phyloP scores from a whole-genome alignment of 2,797 vertebrate genomes.

The Hirundo rustica region DNA sequence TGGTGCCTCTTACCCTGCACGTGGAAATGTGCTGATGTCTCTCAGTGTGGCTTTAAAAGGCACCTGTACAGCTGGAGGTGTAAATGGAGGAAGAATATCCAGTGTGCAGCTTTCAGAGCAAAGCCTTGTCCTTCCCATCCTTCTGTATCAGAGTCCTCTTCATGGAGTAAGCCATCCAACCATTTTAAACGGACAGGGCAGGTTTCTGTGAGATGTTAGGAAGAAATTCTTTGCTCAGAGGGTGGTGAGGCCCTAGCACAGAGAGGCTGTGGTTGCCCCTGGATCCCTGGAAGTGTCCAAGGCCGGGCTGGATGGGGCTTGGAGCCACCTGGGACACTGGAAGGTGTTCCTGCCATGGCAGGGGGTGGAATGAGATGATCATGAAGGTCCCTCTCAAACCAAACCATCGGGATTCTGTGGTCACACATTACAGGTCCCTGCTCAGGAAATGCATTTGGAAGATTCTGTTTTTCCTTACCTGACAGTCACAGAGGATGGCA shows the following conservation, averaged over 20 bases:
- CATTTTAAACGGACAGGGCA: neutral
- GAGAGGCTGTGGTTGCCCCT: neutral
- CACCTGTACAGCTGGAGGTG: neutral
- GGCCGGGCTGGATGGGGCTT: fast-evolving
- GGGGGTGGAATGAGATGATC: fast-evolving
- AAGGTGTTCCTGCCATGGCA: neutral
- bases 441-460: neutral
- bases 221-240: neutral
- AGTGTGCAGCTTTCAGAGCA: neutral
- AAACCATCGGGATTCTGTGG: neutral
- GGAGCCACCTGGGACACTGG: fast-evolving
- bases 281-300: neutral
- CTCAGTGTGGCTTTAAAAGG: neutral
- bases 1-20: neutral
- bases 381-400: neutral
- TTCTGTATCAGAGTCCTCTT: fast-evolving
- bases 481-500: neutral
- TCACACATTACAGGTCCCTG: neutral
- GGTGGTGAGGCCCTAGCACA: too few relatives aligned
- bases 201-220: neutral
- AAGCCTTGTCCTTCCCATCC: neutral
- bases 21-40: neutral
- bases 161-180: neutral
- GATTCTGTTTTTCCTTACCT: neutral
- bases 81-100: neutral